Evolutionary conservation across 2,113 vertebrate genomes (phyloP), one percentile per base, ranked within the genome.

Genomic region (Chinchilla lanigera): DNA sequence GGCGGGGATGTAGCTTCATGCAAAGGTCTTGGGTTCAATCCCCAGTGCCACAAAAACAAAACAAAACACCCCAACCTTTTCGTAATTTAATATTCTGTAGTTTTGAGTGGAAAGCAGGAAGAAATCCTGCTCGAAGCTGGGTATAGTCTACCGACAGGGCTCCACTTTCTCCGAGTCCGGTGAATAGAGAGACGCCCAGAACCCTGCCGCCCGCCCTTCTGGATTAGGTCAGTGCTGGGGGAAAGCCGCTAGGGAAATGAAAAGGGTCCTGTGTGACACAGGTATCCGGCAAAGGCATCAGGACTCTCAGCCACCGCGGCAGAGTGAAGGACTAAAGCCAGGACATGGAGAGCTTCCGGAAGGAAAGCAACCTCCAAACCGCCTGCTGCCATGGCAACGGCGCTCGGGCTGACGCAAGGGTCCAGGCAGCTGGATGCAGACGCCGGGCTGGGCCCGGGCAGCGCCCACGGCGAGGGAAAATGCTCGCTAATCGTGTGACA

Each of bases 291-390:
- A 52, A 71, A 19, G 58, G 10, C 77, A 19, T 67, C 41, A 58
- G 88, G 54, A 54, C 35, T 33, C 30, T 30, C 30, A 33, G 14
- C 89, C 80, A 67, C 30, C 13, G 58, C 58, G 82, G 71, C 67
- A 54, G 3, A 20, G 30, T 28, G 52, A 52, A 6, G 54, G 35
- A 50, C 69, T 75, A 93, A 60, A 84, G 47, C 16, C 69, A 93
- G 63, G 63, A 81, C 61, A 20, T 56, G 50, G 81, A 47, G 30
- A 14, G 3, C 56, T 38, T 80, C 41, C 14, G 30, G 44, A 75
- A 93, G 67, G 85, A n/a, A 90, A 95, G 56, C 80, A 92, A 19
- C 56, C n/a, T 91, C 47, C 69, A 67, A 67, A 44, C 5, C 28
- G 69, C 50, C 2, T 0, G 73, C 67, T 63, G 52, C 86, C 94